Evolutionary conservation across 2,113 vertebrate genomes (phyloP).

Genomic region (Fregata magnificens): DNA sequence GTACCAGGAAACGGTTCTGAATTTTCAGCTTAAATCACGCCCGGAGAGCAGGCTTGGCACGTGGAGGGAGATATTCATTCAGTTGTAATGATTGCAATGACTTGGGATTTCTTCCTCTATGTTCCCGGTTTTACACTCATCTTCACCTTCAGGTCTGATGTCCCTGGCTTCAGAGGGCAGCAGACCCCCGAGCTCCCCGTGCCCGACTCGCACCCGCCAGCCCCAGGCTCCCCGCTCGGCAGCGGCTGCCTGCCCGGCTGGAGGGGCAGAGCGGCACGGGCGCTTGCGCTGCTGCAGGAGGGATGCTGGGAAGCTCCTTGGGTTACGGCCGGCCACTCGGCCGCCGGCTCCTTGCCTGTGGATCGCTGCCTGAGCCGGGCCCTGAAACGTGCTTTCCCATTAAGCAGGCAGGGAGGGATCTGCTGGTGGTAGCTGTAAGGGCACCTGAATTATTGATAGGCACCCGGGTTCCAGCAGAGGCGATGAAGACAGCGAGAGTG

Average conservation of each 20-base stretch:
- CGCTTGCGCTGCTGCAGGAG: not conserved
- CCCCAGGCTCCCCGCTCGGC: not conserved
- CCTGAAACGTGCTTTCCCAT: not conserved
- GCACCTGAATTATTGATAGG: conserved; percentile 42
- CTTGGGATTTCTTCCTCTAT: accelerated
- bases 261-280: accelerated
- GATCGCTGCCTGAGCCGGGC: not conserved
- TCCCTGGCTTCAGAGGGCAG: not conserved
- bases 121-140: not conserved
- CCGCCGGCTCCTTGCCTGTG: accelerated
- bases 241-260: too few species aligned
- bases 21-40: not conserved
- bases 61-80: not conserved
- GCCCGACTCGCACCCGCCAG: not conserved
- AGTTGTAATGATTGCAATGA: not conserved
- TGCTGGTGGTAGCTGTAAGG: not conserved
- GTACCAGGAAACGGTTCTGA: not conserved
- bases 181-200: accelerated
- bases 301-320: not conserved
- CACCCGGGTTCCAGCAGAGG: not conserved
- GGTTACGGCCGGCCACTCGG: not conserved
- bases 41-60: not conserved
- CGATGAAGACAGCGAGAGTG: accelerated
- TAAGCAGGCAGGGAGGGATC: not conserved
- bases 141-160: not conserved